Evolutionary conservation across 2,797 vertebrate genomes (phyloP), one percentile per base, ranked within the genome.

Genomic region (Pantherophis alleghaniensis): DNA sequence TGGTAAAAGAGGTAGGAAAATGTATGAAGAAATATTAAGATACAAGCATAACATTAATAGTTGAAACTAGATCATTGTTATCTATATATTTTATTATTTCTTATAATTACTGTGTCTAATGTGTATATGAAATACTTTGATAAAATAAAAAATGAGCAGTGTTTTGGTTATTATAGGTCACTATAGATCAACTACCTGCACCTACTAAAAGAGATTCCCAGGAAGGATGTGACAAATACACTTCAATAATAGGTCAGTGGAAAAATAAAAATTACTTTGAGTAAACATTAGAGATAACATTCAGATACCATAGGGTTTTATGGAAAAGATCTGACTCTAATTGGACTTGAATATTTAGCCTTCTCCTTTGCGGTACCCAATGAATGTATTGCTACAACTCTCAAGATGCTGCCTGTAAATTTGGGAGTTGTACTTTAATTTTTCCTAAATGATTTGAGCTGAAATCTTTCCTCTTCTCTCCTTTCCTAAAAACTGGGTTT

Each of bases 151-250:
- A 26, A 74, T 87, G 26, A 87, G 26, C 47, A 56, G 11, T 95
- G 9, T 95, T 26, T 3, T 2, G 53, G 93, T 61, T 1, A 89
- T 13, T 74, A 5, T 83, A 99, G 99, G 98, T 99, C 89, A 98
- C 97, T 91, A 91, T 99, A 95, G 95, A 97, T 89, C 99, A 99
- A 93, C 98, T 96, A 94, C 96, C 96, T 59, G 2, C 6, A 5
- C 16, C 18, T 59, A 59, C 18, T 59, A 59, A 20, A 11, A 95
- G 87, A 60, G 95, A 94, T 20, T 13, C 88, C 37, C 66, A 61
- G 51, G 95, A 96, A 69, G 92, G 1, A 56, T 94, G 88, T 74
- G 95, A 92, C 32, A 93, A 95, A 61, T 94, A 91, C 16, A 13
- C 89, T 92, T 90, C 92, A 55, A 95, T 79, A 96, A 89, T 97